phyloP scores from a whole-genome alignment of 2,113 vertebrate genomes.

The Myodes glareolus region DNA sequence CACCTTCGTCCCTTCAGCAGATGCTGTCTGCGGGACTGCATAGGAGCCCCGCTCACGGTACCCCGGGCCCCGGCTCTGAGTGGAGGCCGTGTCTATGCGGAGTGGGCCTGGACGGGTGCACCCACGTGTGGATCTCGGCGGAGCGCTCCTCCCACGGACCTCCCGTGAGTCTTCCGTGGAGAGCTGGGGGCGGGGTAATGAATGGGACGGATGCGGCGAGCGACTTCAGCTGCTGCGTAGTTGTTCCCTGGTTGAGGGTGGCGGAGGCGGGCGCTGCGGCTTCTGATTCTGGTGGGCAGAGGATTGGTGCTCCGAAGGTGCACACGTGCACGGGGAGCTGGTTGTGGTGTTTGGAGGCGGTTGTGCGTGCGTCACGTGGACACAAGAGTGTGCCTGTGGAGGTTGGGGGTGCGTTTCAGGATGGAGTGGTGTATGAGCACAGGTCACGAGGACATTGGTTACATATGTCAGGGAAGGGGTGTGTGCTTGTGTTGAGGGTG shows the following conservation, averaged over 20 bases:
- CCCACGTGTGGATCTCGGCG: conserved; percentile 68
- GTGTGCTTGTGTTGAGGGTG: background rate
- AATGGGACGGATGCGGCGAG: conserved; percentile 56
- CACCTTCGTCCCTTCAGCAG: conserved; percentile 10
- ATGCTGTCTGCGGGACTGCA: background rate
- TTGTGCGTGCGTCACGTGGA: conserved; percentile 78
- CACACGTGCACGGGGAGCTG: conserved; percentile 69
- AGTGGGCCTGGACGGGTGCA: conserved; percentile 65
- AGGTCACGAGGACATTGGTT: conserved; percentile 63
- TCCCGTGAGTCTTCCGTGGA: background rate
- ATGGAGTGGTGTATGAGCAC: conserved; percentile 64
- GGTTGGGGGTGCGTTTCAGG: conserved; percentile 37
- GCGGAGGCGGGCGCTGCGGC: conserved; percentile 38
- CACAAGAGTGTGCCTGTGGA: conserved; percentile 68
- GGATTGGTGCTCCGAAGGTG: conserved; percentile 15
- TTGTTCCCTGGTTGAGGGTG: conserved; percentile 29
- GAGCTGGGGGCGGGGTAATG: conserved; percentile 45
- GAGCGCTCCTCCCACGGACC: conserved; percentile 55
- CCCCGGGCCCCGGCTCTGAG: background rate
- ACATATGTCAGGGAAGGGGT: background rate
- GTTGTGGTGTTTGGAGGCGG: conserved; percentile 78
- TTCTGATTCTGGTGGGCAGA: background rate
- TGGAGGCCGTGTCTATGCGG: conserved; percentile 49
- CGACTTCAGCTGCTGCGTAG: conserved; percentile 66
- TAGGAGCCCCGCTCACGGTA: background rate